Base-by-base conservation (phyloP, 2,888 invertebrate species). In the Trachelus iudaicus region DNA sequence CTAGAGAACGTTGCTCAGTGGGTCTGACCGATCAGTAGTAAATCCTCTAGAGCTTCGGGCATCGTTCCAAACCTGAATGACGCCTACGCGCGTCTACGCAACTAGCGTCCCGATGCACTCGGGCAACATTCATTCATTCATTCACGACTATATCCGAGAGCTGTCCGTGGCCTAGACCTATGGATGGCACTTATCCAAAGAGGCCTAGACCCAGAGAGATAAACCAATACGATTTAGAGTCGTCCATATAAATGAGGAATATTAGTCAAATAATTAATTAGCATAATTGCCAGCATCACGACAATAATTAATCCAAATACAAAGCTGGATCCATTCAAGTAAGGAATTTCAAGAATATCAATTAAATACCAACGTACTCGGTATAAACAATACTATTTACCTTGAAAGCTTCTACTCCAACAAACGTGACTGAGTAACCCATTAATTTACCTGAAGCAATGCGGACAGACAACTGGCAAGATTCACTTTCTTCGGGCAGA, bases 31-130 rank as follows among this genome's bases (percentile, higher is more conserved):
- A 23, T 23, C 31, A 71, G 73, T 75, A 69, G 74, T 74, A 75
- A 80, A 79, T 76, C 75, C 35, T 73, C 69, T 75, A 34, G 73
- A 77, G 40, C 34, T 34, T 69, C 77, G 86, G 83, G 85, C 85
- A 86, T 79, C 79, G 83, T 79, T 85, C 85, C 85, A 86, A 86
- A 82, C 78, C 77, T 85, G 81, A 85, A 85, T 85, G 86, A 86
- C 81, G 80, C 83, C 83, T 82, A 86, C 83, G 81, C 84, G 69
- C 6, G 15, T 34, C 80, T 80, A 86, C 82, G 86, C 79, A 82
- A 83, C 78, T 80, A 75, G 80, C 78, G 79, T 76, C 75, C 80
- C 83, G 79, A 83, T 81, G 77, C 80, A 78, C 73, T 77, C 73
- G 79, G 80, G 81, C 83, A 85, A 84, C 81, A 79, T 77, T 71